Percentiles rank a stretch among this genome's conserved stretches.
These are phyloP conservation scores for Arremon aurantiirostris DNA, from an alignment of 2,797 vertebrate species.

Conservation along the genomic window DNA sequence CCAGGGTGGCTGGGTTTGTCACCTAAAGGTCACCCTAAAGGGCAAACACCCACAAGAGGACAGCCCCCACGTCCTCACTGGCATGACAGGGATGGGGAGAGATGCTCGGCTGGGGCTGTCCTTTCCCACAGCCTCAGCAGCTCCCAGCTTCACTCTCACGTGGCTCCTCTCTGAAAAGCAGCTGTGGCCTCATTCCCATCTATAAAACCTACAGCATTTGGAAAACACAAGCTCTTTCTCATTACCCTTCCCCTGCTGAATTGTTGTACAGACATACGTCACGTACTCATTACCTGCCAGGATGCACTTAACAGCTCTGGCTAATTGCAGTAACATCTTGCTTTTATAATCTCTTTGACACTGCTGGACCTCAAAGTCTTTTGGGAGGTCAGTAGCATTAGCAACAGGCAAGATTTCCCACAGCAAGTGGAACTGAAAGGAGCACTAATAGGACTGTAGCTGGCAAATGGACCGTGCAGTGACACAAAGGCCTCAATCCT, in stretches of 20 bases:
- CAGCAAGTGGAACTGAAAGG: background rate
- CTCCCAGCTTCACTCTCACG: background rate
- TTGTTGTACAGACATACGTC: background rate
- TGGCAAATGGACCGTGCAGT: background rate
- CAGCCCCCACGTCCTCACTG: background rate
- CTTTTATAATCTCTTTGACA: background rate
- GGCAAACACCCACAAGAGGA: rapidly evolving
- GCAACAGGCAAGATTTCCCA: background rate
- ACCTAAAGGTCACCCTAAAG: background rate
- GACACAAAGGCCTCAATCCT: background rate
- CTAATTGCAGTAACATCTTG: background rate
- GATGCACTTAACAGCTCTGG: background rate
- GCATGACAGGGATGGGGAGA: background rate
- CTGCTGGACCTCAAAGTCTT: background rate
- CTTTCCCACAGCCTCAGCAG: background rate
- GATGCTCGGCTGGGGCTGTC: background rate
- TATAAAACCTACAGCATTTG: background rate
- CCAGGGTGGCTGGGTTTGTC: background rate
- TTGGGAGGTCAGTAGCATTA: background rate
- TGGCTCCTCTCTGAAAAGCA: constrained; percentile 8
- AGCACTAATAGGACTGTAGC: background rate
- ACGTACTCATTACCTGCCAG: background rate
- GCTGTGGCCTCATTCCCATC: background rate
- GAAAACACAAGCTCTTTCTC: background rate
- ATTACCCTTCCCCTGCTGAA: background rate